Percentiles rank a stretch among this genome's conserved stretches.
Conservation (phyloP, 2,113 vertebrate genomes). For the Ochotona princeps region DNA sequence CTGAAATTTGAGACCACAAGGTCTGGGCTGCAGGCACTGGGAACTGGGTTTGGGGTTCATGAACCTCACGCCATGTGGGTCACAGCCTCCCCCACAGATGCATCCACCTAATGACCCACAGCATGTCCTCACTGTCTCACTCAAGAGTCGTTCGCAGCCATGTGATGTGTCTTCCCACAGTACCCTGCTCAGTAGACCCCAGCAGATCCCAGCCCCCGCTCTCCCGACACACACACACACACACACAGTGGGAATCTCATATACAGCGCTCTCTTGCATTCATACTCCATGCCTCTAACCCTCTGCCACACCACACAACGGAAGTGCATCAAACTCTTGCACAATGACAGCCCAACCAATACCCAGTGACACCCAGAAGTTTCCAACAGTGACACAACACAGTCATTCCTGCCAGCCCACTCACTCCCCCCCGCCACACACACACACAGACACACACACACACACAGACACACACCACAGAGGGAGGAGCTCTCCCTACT, state of each 20-base stretch:
- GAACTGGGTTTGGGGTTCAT: conserved; percentile 23
- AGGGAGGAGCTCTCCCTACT: background rate
- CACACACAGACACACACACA: too few species aligned
- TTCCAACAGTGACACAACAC: background rate
- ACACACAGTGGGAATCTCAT: background rate
- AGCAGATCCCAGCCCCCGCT: background rate
- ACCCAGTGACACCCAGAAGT: background rate
- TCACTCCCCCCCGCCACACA: background rate
- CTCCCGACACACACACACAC: background rate
- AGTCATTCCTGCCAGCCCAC: background rate
- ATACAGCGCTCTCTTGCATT: background rate
- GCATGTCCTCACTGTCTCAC: background rate
- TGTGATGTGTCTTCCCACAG: background rate
- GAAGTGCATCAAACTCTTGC: background rate
- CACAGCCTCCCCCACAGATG: background rate
- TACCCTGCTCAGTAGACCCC: background rate
- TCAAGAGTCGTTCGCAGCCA: background rate
- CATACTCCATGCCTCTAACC: background rate
- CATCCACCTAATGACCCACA: background rate
- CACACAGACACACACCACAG: too few species aligned
- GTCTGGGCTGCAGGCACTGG: conserved; percentile 35
- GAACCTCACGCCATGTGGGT: background rate
- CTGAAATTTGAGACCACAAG: conserved; percentile 56
- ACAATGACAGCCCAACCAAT: background rate
- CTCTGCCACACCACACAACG: background rate